Conservation (phyloP, 1,140 invertebrate genomes). For the Leptoteleia sp. region DNA sequence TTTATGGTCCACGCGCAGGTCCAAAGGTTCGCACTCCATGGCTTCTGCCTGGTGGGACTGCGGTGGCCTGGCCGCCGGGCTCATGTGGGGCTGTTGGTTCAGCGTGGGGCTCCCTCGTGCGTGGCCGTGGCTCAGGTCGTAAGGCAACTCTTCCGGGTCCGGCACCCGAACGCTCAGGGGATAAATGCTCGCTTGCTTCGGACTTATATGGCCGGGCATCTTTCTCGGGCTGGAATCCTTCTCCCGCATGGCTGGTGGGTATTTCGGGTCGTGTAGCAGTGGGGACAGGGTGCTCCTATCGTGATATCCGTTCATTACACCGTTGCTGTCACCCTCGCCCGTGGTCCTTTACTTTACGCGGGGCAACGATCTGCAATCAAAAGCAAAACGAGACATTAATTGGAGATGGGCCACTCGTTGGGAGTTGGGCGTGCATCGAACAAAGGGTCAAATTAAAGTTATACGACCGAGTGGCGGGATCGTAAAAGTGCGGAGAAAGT, state of each 20-base stretch:
- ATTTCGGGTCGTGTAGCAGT: constrained; percentile 76
- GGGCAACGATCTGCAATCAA: constrained; percentile 59
- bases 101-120: constrained; percentile 66
- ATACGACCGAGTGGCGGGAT: too few relatives aligned
- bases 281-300: constrained; percentile 77
- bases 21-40: constrained; percentile 85
- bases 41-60: constrained; percentile 70
- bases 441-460: too few relatives aligned
- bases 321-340: constrained; percentile 71
- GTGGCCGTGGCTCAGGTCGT: constrained; percentile 82
- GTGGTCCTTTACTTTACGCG: constrained; percentile 50
- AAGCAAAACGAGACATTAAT: not conserved
- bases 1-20: constrained; percentile 91
- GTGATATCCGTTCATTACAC: constrained; percentile 81
- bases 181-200: constrained; percentile 87
- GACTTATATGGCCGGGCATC: constrained; percentile 85
- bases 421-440: too few relatives aligned
- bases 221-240: too few relatives aligned
- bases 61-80: constrained; percentile 80
- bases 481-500: constrained; percentile 13
- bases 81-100: constrained; percentile 81
- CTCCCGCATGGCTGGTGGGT: too few relatives aligned
- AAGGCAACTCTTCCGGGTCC: constrained; percentile 81
- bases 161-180: constrained; percentile 83
- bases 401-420: too few relatives aligned